Evolutionary conservation across 2,888 invertebrate genomes (phyloP).

Genomic region (Thysanoteuthis rhombus): DNA sequence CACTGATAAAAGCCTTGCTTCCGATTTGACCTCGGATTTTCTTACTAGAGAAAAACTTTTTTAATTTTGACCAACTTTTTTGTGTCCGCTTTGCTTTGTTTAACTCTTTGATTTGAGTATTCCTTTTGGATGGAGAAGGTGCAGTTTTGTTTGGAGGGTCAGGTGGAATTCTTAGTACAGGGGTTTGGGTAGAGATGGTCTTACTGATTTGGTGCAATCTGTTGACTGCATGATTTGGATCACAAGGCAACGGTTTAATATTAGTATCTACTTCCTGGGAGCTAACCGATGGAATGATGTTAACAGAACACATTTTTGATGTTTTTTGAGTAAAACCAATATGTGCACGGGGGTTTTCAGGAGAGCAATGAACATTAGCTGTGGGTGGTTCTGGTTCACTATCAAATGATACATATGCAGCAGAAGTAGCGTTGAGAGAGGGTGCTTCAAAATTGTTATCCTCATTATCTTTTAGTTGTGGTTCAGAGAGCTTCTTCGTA

Average conservation of each 20-base stretch:
- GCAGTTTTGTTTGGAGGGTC: background rate
- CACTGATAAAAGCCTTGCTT: background rate
- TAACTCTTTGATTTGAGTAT: background rate
- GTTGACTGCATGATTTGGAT: background rate
- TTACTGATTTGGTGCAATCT: background rate
- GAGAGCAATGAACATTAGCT: background rate
- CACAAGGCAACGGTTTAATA: background rate
- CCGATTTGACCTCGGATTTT: background rate
- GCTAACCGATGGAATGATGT: background rate
- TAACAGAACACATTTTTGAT: background rate
- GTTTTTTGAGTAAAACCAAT: background rate
- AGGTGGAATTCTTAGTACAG: constrained; percentile 18
- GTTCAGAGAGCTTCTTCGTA: background rate
- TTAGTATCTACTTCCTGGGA: background rate
- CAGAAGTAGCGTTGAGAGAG: background rate
- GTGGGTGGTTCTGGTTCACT: background rate
- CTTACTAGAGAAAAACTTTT: background rate
- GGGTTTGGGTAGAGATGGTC: constrained; percentile 16
- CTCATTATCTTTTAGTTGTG: background rate
- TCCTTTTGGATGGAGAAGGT: background rate
- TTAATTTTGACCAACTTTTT: background rate
- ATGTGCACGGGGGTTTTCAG: background rate
- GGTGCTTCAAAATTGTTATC: background rate
- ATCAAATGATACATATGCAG: background rate
- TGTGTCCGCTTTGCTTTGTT: background rate